Base-by-base conservation (phyloP, 2,113 vertebrate species). In the Phasianus colchicus region DNA sequence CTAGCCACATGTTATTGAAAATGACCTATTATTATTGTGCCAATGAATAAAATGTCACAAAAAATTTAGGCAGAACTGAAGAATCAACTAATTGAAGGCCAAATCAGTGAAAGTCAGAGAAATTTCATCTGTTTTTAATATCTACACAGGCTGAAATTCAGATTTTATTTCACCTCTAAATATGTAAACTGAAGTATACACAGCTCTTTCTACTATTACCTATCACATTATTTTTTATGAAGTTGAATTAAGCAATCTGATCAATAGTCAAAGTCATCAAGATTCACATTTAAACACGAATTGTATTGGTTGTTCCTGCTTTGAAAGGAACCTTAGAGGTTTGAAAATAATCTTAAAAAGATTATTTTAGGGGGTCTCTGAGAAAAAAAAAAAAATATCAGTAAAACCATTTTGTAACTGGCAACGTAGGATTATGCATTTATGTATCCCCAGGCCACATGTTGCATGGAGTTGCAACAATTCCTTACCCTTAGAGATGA, bases 51-150 rank as follows among this genome's bases (percentile, higher is more conserved):
- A 92, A 94, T 78, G 82, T 94, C 96, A 93, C 30, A 86, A 95
- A 63, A 92, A 90, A 97, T 96, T 96, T 75, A 76, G 76, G 77
- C 86, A 96, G 67, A 92, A 42, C 52, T 95, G 77, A 96, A 96
- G 83, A 86, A 38, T 78, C 95, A 95, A 83, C 32, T 90, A 94
- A 97, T 86, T 95, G 90, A 92, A 94, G 57, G 73, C 77, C n/a
- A 47, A 84, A 89, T 91, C 83, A 92, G 36, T 88, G 83, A 83
- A 64, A 92, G 52, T 96, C 91, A 92, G 90, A 95, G 92, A 95
- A 72, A 83, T 10, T 54, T 75, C 65, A 95, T 93, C 94, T 96
- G 91, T 78, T 97, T 96, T 80, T 93, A 92, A 93, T 96, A 90
- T 88, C 67, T 86, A 21, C 43, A 10, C 77, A 69, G 79, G 66